Base-by-base conservation (phyloP, 2,888 invertebrate species). In the Drosophila limbata region DNA sequence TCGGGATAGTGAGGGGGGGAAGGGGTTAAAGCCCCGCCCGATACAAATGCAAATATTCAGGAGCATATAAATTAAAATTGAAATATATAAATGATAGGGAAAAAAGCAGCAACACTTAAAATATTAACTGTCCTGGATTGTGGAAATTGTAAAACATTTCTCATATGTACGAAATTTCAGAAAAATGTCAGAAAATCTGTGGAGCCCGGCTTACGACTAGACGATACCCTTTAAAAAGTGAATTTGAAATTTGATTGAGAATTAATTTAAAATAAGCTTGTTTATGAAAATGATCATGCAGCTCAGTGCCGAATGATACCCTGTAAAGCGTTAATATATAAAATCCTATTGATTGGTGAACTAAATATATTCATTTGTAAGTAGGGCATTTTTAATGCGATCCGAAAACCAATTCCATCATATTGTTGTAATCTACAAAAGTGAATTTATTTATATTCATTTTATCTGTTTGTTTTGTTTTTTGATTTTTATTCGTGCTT, bases 41-140 rank as follows among this genome's bases (percentile, higher is more conserved):
- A 28, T 19, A 50, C 21, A 51, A 33, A 61, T 57, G 68, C 57
- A 64, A 69, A 57, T 63, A 59, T 72, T 81, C 55, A 69, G 71
- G 66, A 72, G 73, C 75, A 88, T 83, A 88, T 83, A 88, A 82
- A 88, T 88, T 88, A 66, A 88, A 82, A 88, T 77, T 74, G 86
- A 83, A 83, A 83, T 80, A 69, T 57, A 77, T 88, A 88, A 88
- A 83, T 82, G 82, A 79, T 70, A 76, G 73, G 57, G 48, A 31
- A 53, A 62, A 52, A 86, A 81, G 37, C 50, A 42, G 19, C 63
- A 80, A 78, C 72, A 77, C 71, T 84, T 83, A 71, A 83, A 85
- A 84, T 87, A 83, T 83, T 87, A 84, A 84, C 83, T 77, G 79
- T 78, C 69, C 67, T 53, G 70, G 56, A 77, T 73, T 69, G 81